Base-by-base conservation (phyloP, 1,140 invertebrate genomes). In the Theocolax elegans region DNA sequence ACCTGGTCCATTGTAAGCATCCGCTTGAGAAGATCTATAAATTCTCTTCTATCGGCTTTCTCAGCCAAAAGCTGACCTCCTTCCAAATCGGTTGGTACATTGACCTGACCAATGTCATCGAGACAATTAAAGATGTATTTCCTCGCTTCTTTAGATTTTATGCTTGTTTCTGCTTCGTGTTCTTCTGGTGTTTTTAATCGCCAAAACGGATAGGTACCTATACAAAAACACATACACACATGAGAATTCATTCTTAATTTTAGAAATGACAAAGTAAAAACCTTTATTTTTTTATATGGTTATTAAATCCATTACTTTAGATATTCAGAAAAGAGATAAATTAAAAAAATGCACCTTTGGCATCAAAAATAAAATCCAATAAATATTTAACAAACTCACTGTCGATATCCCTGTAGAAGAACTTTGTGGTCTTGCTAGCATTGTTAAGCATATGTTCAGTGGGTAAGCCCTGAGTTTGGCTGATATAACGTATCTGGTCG, bases 71-170 rank as follows among this genome's bases (percentile, higher is more conserved):
- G 86, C 82, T 99, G 96, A 72, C 94, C 94, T 4, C 97, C 96
- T 86, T 98, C 97, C 66, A 99, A 87, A 87, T 99, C 96, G 8
- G 95, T 97, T 44, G 97, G 96, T 59, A 99, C 96, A 86, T 99
- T 99, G 7, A 99, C 97, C 81, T 93, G 96, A 71, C 95, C 97
- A 84, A 99, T 99, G 85, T 99, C 98, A 80, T 99, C 98, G 53
- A 99, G 88, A 85, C 97, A 99, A 85, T 99, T 99, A 87, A 99
- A 99, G 77, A 99, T 99, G 86, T 99, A 99, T 85, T 99, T 99
- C 79, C 98, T 88, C 0, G 97, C 98, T 88, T 99, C 98, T 88
- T 99, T 99, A 44, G 97, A 98, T 87, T 99, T 98, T 73, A 98
- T 98, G 65, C 95, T 94, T 49, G 97, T 99, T 88, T 99, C 97